Conservation (phyloP, 2,888 invertebrate genomes). For the Galerucella nymphaeae region DNA sequence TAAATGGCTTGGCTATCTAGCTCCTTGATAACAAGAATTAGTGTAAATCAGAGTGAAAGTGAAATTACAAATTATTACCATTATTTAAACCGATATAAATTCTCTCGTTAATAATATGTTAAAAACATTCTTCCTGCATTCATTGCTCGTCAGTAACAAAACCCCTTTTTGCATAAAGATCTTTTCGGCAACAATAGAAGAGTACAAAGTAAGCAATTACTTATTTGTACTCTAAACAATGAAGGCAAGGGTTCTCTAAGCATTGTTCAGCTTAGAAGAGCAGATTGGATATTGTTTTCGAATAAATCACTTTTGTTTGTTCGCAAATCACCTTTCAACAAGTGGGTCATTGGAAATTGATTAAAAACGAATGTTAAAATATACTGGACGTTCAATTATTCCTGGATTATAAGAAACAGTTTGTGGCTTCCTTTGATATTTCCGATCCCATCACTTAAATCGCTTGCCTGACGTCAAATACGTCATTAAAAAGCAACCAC, state of each 20-base stretch:
- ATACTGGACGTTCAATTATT: neutral
- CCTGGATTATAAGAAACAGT: neutral
- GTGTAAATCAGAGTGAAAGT: too few relatives aligned
- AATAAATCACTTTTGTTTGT: slow-evolving; percentile 49
- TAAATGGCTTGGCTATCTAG: too few relatives aligned
- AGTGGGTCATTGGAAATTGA: slow-evolving; percentile 28
- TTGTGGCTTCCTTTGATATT: too few relatives aligned
- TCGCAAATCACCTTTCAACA: slow-evolving; percentile 28
- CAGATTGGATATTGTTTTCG: slow-evolving; percentile 59
- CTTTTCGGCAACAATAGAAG: slow-evolving; percentile 41
- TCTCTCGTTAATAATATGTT: neutral
- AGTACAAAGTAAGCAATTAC: slow-evolving; percentile 60
- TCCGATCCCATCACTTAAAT: too few relatives aligned
- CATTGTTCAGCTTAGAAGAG: slow-evolving; percentile 54
- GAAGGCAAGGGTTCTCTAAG: slow-evolving; percentile 55
- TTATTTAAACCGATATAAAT: neutral
- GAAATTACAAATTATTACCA: too few relatives aligned
- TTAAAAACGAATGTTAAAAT: slow-evolving; percentile 9
- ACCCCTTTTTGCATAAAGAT: slow-evolving; percentile 33
- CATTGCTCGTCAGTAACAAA: neutral
- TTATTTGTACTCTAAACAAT: slow-evolving; percentile 57
- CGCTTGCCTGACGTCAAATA: neutral
- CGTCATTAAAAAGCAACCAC: neutral
- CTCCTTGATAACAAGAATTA: too few relatives aligned
- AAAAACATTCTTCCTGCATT: neutral